A percentile compares a stretch with the other conserved stretches of the same genome.
Evolutionary conservation across 1,140 invertebrate species (phyloP).

Genomic region (Propsilocerus akamusi): DNA sequence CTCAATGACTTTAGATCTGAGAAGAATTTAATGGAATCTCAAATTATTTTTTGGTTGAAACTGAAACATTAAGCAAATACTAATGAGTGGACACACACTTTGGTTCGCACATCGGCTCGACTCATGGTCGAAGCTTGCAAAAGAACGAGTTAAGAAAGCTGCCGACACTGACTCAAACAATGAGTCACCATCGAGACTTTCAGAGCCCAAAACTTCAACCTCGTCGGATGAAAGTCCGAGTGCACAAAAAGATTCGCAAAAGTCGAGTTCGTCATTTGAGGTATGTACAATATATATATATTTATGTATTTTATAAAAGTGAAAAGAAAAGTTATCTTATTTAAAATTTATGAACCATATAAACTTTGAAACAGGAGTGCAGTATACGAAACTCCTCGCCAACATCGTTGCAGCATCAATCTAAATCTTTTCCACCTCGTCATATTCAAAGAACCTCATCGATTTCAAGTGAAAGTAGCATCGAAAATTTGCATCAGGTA

Average conservation of each 20-base stretch:
- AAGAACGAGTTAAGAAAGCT: constrained; percentile 36
- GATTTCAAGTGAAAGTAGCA: constrained; percentile 59
- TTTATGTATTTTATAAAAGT: too few relatives aligned
- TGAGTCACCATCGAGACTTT: constrained; percentile 18
- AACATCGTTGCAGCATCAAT: constrained; percentile 14
- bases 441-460: constrained; percentile 43
- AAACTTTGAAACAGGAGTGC: too few relatives aligned
- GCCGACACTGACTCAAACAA: constrained; percentile 18
- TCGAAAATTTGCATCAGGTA: constrained; percentile 46
- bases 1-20: too few relatives aligned
- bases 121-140: constrained; percentile 47
- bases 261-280: background rate
- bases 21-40: too few relatives aligned
- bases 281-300: too few relatives aligned
- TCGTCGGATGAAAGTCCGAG: constrained; percentile 17
- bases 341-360: too few relatives aligned
- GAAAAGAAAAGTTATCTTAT: too few relatives aligned
- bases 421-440: constrained; percentile 26
- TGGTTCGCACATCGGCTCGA: constrained; percentile 48
- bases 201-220: too few relatives aligned
- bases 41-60: too few relatives aligned
- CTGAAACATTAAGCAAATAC: too few relatives aligned
- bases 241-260: background rate
- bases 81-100: too few relatives aligned
- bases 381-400: background rate